Evolutionary conservation across 2,888 invertebrate species (phyloP).

Genomic region (Diachrysia chrysitis): DNA sequence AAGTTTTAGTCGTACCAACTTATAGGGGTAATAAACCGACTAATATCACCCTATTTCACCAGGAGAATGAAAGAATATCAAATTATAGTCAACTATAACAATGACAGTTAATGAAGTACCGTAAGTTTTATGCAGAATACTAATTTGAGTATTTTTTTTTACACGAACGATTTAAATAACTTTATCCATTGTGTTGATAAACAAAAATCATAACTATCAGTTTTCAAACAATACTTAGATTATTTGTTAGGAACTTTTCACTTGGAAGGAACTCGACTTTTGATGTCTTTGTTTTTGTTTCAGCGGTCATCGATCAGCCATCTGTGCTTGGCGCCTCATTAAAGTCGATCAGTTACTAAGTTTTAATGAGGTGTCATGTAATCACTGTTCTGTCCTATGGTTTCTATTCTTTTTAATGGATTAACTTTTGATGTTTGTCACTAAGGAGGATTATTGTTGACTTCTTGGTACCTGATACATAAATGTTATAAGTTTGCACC

Average conservation of each 20-base stretch:
- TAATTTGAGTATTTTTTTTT: too few relatives aligned
- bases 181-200: not conserved
- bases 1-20: not conserved
- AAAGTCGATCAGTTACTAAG: not conserved
- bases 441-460: not conserved
- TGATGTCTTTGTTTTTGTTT: slow-evolving; percentile 1
- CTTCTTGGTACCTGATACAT: not conserved
- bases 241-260: not conserved
- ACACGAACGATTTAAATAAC: too few relatives aligned
- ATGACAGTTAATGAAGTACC: too few relatives aligned
- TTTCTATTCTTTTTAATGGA: not conserved
- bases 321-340: slow-evolving; percentile 3
- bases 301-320: slow-evolving; percentile 5
- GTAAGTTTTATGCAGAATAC: too few relatives aligned
- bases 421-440: not conserved
- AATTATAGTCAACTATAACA: too few relatives aligned
- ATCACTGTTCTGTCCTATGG: not conserved
- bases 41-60: too few relatives aligned
- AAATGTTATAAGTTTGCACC: too few relatives aligned
- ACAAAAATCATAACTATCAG: not conserved
- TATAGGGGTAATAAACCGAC: too few relatives aligned
- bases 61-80: too few relatives aligned
- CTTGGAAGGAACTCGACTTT: not conserved
- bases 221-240: slow-evolving; percentile 1
- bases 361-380: slow-evolving; percentile 7